phyloP scores from a whole-genome alignment of 2,888 invertebrate genomes.

The Tanaodytes sp. region DNA sequence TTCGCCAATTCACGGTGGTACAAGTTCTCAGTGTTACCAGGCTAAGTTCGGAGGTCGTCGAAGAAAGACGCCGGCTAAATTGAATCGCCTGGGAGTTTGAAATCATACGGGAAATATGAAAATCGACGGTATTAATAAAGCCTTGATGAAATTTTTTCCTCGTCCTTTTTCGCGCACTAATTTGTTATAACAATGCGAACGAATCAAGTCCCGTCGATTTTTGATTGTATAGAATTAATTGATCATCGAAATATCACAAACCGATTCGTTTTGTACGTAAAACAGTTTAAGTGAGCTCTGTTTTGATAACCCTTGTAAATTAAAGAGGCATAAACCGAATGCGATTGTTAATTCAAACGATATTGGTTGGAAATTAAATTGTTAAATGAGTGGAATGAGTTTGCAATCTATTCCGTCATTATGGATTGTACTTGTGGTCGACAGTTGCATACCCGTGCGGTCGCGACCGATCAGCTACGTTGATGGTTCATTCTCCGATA shows the following conservation, averaged over 20 bases:
- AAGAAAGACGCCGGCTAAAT: slow-evolving; percentile 23
- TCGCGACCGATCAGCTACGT: slow-evolving; percentile 41
- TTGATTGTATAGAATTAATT: no score
- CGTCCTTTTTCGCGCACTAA: no score
- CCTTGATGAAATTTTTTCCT: no score
- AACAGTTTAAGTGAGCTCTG: no score
- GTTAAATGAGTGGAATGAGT: slow-evolving; percentile 37
- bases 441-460: slow-evolving; percentile 47
- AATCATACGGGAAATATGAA: no score
- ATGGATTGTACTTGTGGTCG: slow-evolving; percentile 47
- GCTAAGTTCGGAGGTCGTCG: slow-evolving; percentile 38
- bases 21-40: slow-evolving; percentile 37
- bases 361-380: slow-evolving; percentile 35
- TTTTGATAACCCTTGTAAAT: no score
- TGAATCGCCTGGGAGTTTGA: slow-evolving; percentile 35
- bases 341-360: slow-evolving; percentile 19
- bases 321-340: slow-evolving; percentile 10
- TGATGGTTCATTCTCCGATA: slow-evolving; percentile 48
- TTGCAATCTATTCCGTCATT: slow-evolving; percentile 44
- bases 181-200: no score
- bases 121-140: no score
- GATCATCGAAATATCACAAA: no score
- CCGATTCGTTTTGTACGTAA: no score
- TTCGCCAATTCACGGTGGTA: slow-evolving; percentile 27
- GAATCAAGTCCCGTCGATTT: no score